These are phyloP conservation scores for Canis aureus DNA, from an alignment of 2,113 vertebrate genomes.

Conservation along the genomic window DNA sequence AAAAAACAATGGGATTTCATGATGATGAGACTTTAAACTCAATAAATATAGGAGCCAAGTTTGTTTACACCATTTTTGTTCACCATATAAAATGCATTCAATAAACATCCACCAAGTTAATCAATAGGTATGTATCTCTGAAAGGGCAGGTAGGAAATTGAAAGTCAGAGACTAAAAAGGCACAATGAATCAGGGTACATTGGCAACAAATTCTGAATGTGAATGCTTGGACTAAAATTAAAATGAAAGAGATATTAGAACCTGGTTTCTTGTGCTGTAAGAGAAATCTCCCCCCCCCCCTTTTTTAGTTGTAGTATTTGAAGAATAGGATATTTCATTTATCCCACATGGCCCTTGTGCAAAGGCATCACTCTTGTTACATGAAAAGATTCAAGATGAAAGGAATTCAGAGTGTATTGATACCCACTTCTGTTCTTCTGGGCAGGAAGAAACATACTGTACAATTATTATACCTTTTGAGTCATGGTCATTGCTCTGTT, in stretches of 20 bases:
- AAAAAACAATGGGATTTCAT: neutral
- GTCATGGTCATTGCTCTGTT: neutral
- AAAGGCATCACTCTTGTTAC: neutral
- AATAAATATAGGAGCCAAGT: neutral
- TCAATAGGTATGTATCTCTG: neutral
- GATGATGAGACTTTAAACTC: neutral
- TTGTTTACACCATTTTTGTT: neutral
- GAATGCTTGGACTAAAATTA: neutral
- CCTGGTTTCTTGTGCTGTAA: neutral
- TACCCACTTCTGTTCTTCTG: neutral
- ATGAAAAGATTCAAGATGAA: neutral
- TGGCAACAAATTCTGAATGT: neutral
- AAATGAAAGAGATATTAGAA: neutral
- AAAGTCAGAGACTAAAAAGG: neutral
- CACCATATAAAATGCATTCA: neutral
- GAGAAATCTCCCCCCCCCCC: neutral
- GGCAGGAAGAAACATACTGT: neutral
- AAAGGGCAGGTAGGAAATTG: neutral
- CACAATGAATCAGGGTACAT: neutral
- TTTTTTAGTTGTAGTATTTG: neutral
- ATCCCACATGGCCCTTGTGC: neutral
- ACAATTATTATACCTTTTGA: neutral
- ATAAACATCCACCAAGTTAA: neutral
- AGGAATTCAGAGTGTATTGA: neutral
- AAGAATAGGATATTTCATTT: conserved; percentile 12